These are phyloP conservation scores for Cerastis rubricosa DNA, from an alignment of 2,888 invertebrate species.

Conservation along the genomic window DNA sequence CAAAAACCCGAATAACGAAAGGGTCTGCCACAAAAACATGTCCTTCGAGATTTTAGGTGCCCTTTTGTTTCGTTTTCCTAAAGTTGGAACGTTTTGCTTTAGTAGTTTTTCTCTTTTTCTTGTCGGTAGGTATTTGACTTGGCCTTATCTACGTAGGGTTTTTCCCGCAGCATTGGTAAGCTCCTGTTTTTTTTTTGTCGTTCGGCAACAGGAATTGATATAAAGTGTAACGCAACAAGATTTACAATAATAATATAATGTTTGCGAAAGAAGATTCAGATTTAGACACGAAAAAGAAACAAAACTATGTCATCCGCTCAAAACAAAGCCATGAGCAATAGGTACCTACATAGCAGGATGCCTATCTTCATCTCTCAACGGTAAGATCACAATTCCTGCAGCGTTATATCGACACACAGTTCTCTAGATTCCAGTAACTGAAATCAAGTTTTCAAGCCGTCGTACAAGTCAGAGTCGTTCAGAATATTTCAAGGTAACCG, in stretches of 20 bases:
- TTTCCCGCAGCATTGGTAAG: neutral
- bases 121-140: neutral
- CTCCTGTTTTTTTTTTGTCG: neutral
- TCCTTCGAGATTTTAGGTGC: neutral
- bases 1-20: conserved; percentile 5
- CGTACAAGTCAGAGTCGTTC: too few relatives aligned
- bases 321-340: neutral
- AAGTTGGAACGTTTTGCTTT: neutral
- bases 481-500: neutral
- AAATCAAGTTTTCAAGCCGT: too few relatives aligned
- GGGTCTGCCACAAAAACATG: conserved; percentile 4
- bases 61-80: neutral
- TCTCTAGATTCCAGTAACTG: too few relatives aligned
- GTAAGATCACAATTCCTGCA: too few relatives aligned
- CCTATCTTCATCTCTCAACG: neutral
- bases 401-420: too few relatives aligned
- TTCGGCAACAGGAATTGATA: neutral
- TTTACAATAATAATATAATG: neutral
- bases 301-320: neutral
- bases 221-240: neutral
- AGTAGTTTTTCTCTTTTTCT: neutral
- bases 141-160: neutral
- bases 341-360: neutral
- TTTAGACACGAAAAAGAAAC: neutral
- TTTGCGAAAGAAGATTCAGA: neutral